Evolutionary conservation across 2,797 vertebrate genomes (phyloP).

Genomic region (Rhincodon typus): DNA sequence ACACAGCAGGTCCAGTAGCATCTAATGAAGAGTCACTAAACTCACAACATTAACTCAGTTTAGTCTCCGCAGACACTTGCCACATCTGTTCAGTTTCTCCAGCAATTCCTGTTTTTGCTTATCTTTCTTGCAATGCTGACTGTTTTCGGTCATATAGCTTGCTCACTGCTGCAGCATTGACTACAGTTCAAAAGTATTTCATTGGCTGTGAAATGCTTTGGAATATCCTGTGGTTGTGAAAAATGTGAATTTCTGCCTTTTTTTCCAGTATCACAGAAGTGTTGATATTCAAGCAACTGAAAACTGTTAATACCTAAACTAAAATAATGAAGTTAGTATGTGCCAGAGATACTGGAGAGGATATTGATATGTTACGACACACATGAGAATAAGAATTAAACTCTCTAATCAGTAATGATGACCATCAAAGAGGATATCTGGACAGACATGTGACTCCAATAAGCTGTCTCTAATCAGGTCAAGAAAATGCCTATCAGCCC

Average conservation of each 20-base stretch:
- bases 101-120: too few relatives aligned
- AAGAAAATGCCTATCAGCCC: neutral
- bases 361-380: neutral
- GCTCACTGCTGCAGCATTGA: neutral
- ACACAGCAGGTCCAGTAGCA: too few relatives aligned
- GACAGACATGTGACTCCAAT: neutral
- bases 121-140: neutral
- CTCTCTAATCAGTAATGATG: neutral
- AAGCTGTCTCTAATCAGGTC: neutral
- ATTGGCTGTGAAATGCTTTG: neutral
- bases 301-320: neutral
- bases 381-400: conserved; percentile 9
- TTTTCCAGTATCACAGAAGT: neutral
- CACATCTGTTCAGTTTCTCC: too few relatives aligned
- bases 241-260: neutral
- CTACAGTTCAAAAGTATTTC: neutral
- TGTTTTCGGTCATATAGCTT: neutral
- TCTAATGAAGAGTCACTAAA: too few relatives aligned
- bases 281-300: neutral
- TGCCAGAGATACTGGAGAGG: neutral
- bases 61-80: too few relatives aligned
- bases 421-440: neutral
- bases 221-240: neutral
- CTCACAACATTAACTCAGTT: too few relatives aligned
- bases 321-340: neutral